Base-by-base conservation (phyloP, 2,113 vertebrate species). In the Pipa parva region DNA sequence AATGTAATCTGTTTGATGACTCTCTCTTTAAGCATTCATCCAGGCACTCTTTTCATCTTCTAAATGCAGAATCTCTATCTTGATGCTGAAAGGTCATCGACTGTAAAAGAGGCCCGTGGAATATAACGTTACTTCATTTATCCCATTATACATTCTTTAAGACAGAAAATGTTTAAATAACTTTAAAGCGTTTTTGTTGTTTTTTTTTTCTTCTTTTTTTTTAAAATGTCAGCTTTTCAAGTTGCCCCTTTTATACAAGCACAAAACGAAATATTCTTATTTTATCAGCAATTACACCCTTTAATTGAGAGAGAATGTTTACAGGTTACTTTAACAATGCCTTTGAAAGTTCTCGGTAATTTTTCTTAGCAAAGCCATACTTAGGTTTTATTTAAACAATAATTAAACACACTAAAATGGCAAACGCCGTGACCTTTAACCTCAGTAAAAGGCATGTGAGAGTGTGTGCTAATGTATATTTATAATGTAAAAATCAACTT, bases 81-180 rank as follows among this genome's bases (percentile, higher is more conserved):
- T 55, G 17, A 28, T 54, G 17, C 12, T n/a, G 18, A 55, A 55
- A 55, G 52, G 52, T 55, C 52, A 55, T 29, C 27, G 18, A 3
- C n/a, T 24, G 7, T 13, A 52, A 13, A 18, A 22, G 22, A 49
- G 18, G 2, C 26, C 50, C 27, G 11, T 26, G 2, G 50, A 12
- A 29, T 55, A 29, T 55, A 55, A 18, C 18, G n/a, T 55, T 29
- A 55, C 52, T n/a, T 55, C 52, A 55, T 31, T 55, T 27, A 29
- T 29, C n/a, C 15, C 27, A 55, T 55, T 55, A 55, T 29, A 15
- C 27, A 55, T 55, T 55, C 26, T 29, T 29, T 28, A 17, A 3
- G 17, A 55, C 5, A 13, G n/a, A 1, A 29, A 29, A 29, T 29
- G 27, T 55, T 55, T 55, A 28, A 55, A 31, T 55, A 55, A n/a